Evolutionary conservation across 2,888 invertebrate genomes (phyloP).

Genomic region (Mellilla xanthometata): DNA sequence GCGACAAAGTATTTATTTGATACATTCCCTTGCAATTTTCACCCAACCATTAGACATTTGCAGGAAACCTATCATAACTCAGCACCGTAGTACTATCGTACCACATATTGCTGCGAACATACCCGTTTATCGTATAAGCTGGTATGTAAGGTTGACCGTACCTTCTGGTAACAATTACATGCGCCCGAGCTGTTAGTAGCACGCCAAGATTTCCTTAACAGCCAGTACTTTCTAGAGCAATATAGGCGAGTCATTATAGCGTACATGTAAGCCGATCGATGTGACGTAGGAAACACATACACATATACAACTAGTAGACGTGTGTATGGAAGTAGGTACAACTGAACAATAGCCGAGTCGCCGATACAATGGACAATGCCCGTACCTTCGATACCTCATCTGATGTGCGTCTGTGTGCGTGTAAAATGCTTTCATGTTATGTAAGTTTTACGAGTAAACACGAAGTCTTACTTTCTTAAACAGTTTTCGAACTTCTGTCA

Average conservation of each 20-base stretch:
- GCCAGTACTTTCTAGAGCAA: constrained; percentile 39
- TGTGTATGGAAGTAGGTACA: constrained; percentile 43
- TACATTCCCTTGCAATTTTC: too few relatives aligned
- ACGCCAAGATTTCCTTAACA: constrained; percentile 22
- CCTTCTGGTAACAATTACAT: too few relatives aligned
- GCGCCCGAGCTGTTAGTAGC: too few relatives aligned
- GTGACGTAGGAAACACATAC: constrained; percentile 37
- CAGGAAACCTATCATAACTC: too few relatives aligned
- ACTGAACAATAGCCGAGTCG: constrained; percentile 73
- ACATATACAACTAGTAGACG: neutral
- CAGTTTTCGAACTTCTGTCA: constrained; percentile 16
- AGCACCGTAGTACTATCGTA: too few relatives aligned
- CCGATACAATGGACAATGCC: constrained; percentile 79
- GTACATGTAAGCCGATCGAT: constrained; percentile 58
- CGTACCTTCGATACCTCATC: constrained; percentile 70
- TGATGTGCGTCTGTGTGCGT: constrained; percentile 57
- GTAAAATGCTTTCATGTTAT: constrained; percentile 54
- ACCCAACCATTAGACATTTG: too few relatives aligned
- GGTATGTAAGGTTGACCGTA: too few relatives aligned
- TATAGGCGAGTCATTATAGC: constrained; percentile 59
- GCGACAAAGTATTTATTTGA: too few relatives aligned
- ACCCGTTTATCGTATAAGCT: too few relatives aligned
- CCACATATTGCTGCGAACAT: too few relatives aligned
- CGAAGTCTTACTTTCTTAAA: constrained; percentile 33
- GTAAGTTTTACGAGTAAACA: constrained; percentile 46